Evolutionary conservation across 2,797 vertebrate species (phyloP).

Genomic region (Glossophaga mutica): DNA sequence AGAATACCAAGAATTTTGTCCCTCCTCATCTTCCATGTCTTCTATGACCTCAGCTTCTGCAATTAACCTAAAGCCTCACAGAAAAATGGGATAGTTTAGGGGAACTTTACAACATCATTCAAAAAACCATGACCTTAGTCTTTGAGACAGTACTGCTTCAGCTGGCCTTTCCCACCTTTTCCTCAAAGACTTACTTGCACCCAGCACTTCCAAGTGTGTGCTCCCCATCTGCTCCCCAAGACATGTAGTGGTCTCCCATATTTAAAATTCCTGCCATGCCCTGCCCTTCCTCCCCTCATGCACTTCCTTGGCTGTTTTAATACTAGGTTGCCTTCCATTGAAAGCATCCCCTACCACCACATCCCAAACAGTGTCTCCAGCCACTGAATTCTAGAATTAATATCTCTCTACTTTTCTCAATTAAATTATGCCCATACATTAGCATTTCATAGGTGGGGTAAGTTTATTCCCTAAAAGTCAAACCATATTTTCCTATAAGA

Average conservation of each 20-base stretch:
- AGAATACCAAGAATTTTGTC: background rate
- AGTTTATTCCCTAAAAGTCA: background rate
- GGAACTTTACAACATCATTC: background rate
- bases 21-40: background rate
- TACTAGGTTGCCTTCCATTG: background rate
- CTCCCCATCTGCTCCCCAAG: background rate
- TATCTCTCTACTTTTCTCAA: background rate
- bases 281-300: background rate
- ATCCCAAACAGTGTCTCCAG: background rate
- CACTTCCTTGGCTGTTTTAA: background rate
- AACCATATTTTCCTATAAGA: background rate
- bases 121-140: background rate
- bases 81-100: background rate
- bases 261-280: background rate
- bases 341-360: background rate
- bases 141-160: background rate
- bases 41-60: background rate
- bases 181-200: background rate
- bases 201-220: background rate
- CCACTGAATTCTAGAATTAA: background rate
- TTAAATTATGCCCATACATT: background rate
- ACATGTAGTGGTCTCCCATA: background rate
- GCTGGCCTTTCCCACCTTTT: background rate
- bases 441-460: background rate
- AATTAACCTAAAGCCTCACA: background rate